These are phyloP conservation scores for Catharus bicknelli DNA, from an alignment of 2,113 vertebrate species.

Conservation along the genomic window DNA sequence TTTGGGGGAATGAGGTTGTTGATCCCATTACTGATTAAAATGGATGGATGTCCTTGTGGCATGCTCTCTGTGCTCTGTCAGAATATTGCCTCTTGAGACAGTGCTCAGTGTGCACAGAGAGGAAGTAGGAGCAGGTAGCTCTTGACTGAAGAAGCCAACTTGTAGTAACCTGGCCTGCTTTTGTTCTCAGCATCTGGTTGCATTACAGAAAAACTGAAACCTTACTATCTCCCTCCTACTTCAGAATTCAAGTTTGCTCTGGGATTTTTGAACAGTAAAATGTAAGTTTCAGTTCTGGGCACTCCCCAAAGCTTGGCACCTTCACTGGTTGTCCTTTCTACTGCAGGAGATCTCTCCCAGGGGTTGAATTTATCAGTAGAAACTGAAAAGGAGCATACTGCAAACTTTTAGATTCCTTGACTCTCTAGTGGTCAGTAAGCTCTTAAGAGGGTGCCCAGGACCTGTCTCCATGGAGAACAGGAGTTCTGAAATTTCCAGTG, in stretches of 20 bases:
- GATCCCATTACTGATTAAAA: background rate
- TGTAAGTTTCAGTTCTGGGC: background rate
- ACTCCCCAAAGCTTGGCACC: background rate
- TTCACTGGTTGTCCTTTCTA: background rate
- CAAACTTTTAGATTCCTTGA: background rate
- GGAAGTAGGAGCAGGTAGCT: background rate
- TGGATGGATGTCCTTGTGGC: background rate
- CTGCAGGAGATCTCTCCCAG: background rate
- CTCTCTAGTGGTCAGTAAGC: background rate
- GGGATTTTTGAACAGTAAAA: background rate
- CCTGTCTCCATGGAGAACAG: background rate
- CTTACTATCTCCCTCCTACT: background rate
- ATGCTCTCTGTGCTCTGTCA: background rate
- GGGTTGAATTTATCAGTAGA: background rate
- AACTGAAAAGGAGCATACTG: background rate
- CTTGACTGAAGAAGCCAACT: background rate
- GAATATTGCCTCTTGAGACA: background rate
- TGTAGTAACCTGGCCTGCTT: background rate
- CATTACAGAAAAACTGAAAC: background rate
- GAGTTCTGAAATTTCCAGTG: background rate
- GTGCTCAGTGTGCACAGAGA: background rate
- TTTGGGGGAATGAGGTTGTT: background rate
- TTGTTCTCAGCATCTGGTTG: background rate
- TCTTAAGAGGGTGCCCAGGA: background rate
- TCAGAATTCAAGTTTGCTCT: background rate